Evolutionary conservation across 2,113 vertebrate species (phyloP).

Genomic region (Mirounga angustirostris): DNA sequence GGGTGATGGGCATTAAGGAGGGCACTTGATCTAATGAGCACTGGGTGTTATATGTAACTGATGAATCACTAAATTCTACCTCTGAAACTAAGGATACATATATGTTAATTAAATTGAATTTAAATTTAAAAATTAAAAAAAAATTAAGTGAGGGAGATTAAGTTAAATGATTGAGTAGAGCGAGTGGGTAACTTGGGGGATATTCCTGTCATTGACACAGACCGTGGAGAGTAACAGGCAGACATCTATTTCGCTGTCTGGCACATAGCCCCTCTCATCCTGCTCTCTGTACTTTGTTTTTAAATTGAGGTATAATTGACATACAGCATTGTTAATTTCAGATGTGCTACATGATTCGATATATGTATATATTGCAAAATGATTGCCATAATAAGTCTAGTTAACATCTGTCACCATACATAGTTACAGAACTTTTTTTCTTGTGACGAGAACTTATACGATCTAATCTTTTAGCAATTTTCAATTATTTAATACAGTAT

Average conservation of each 20-base stretch:
- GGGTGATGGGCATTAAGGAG: background rate
- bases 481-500: background rate
- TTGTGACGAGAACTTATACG: background rate
- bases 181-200: background rate
- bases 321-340: background rate
- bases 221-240: background rate
- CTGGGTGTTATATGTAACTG: background rate
- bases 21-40: background rate
- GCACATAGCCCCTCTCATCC: background rate
- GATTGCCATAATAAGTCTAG: background rate
- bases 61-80: background rate
- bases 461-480: background rate
- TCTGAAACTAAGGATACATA: background rate
- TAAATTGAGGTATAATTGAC: background rate
- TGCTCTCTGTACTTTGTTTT: background rate
- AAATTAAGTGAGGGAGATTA: background rate
- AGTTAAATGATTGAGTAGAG: background rate
- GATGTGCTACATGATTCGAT: background rate
- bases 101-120: background rate
- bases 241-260: background rate
- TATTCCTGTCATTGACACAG: too few relatives aligned
- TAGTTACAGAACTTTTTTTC: background rate
- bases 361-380: background rate
- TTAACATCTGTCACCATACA: background rate
- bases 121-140: background rate